phyloP scores from a whole-genome alignment of 2,888 invertebrate genomes.

The Aspidiotus rigidus region DNA sequence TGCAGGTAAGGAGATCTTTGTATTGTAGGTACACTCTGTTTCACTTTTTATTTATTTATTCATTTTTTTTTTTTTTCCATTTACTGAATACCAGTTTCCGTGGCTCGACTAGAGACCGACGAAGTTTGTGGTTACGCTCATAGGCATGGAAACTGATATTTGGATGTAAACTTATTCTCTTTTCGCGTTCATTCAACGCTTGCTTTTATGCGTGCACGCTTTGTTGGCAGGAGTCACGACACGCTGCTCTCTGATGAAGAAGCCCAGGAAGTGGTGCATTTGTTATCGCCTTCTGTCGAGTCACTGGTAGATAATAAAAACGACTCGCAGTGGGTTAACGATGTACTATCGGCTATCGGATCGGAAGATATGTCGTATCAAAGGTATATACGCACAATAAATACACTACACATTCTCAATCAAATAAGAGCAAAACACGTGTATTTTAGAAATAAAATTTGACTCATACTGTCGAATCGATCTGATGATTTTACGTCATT shows the following conservation, averaged over 20 bases:
- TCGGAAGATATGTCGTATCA: constrained; percentile 28
- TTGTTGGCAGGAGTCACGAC: constrained; percentile 35
- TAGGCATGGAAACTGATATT: background rate
- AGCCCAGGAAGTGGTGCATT: constrained; percentile 76
- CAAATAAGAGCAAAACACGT: too few relatives aligned
- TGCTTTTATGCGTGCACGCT: background rate
- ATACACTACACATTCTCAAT: too few relatives aligned
- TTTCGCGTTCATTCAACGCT: background rate
- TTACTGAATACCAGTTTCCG: too few relatives aligned
- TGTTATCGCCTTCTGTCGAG: constrained; percentile 53
- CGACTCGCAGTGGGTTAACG: constrained; percentile 35
- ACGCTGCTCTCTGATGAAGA: constrained; percentile 75
- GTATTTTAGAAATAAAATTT: too few relatives aligned
- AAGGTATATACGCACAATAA: constrained; percentile 25
- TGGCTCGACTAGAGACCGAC: too few relatives aligned
- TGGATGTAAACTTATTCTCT: background rate
- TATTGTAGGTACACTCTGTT: background rate
- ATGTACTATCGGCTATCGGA: constrained; percentile 26
- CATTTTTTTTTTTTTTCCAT: background rate
- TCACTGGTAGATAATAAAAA: constrained; percentile 23
- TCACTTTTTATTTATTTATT: constrained; percentile 3
- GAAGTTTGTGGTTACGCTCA: too few relatives aligned
- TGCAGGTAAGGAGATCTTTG: constrained; percentile 31
- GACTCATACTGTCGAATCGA: background rate
- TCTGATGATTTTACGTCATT: background rate